Evolutionary conservation across 2,797 vertebrate genomes (phyloP), one percentile per base, ranked within the genome.

Genomic region (Gorsachius magnificus): DNA sequence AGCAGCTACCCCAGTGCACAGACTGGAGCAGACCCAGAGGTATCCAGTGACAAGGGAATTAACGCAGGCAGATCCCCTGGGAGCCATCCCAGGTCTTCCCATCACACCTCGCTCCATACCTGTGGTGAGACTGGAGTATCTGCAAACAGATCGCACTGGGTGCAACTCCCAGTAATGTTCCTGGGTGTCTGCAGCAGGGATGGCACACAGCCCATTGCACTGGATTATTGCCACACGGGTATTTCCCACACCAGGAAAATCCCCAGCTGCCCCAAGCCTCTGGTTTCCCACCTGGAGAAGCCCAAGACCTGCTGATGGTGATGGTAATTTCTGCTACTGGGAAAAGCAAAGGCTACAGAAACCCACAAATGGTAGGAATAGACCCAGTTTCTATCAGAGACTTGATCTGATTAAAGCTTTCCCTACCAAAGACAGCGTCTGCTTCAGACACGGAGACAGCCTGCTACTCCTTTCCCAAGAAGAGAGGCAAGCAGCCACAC

Each of bases 181-280:
- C 45, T 81, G 71, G 45, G 31, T 87, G 66, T 75, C 89, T 91
- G 78, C 76, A 78, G 82, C 2, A 0, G 54, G 33, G 57, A 51
- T 95, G 92, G 90, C 87, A 60, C 25, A 56, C 38, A 91, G 93
- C 90, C 90, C 46, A 36, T 7, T 31, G 35, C 36, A 36, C 33
- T 87, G 28, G 31, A 69, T 87, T 85, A 69, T 24, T 89, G 82
- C 72, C 22, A 50, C 38, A 7, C 6, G 56, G 65, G 61, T 33
- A 87, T 89, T 93, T 94, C 83, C 86, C 21, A 2, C 56, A 75
- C 43, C 35, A 72, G 43, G 43, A 95, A 93, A 95, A 96, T 79
- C 82, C 58, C 46, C 33, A 72, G 26, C 72, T 89, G 31, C 71
- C 68, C 68, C 15, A 81, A 78, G 22, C 28, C 57, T 86, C 64